Evolutionary conservation across 2,113 vertebrate genomes (phyloP).

Genomic region (Rhinogobius similis): DNA sequence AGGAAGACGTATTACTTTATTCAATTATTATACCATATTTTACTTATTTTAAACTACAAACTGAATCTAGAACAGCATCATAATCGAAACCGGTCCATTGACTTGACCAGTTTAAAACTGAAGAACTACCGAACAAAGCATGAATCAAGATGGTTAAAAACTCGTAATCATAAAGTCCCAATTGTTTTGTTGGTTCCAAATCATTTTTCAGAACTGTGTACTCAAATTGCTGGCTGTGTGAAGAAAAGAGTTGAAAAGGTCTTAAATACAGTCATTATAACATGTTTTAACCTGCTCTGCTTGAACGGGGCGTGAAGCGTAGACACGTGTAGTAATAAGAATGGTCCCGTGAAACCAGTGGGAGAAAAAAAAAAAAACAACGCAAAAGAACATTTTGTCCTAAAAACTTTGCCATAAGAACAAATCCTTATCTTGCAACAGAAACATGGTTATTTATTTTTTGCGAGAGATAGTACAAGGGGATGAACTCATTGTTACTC

Average conservation of each 20-base stretch:
- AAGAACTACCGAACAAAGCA: no score
- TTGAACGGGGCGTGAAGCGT: neutral
- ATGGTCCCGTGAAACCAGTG: neutral
- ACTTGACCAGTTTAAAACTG: no score
- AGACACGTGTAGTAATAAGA: neutral
- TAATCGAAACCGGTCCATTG: no score
- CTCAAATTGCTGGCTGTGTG: neutral
- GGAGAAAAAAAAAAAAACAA: neutral
- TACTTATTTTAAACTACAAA: no score
- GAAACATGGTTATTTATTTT: no score
- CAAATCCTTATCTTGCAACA: no score
- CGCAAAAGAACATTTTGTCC: neutral
- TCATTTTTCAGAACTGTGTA: neutral
- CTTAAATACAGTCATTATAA: neutral
- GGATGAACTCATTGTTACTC: no score
- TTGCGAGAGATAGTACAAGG: neutral
- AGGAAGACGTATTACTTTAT: no score
- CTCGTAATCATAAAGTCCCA: neutral
- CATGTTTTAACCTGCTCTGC: neutral
- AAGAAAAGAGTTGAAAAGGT: neutral
- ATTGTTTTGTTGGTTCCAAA: neutral
- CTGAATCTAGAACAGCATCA: no score
- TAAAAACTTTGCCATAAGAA: neutral
- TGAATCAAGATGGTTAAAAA: no score
- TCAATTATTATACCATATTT: no score